A percentile compares a stretch with the other conserved stretches of the same genome.
Conservation (phyloP, 2,797 vertebrate species). For the Galago senegalensis region DNA sequence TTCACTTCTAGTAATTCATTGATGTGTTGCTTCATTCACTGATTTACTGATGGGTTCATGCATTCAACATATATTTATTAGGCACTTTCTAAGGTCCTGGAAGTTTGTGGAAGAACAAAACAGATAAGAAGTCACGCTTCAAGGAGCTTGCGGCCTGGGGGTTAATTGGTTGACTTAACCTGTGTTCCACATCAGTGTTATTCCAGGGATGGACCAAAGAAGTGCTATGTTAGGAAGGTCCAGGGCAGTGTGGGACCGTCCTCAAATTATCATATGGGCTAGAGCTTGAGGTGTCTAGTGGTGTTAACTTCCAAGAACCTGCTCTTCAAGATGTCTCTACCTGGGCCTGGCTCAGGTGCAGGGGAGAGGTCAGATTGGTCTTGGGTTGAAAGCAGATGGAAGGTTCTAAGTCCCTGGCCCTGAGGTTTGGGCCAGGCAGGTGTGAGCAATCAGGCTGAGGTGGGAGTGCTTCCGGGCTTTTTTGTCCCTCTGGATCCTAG, state of each 20-base stretch:
- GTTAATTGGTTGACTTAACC: background rate
- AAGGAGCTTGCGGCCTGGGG: background rate
- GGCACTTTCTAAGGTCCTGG: background rate
- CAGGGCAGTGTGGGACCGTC: background rate
- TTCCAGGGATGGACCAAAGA: background rate
- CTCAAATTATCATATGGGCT: background rate
- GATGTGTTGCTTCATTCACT: background rate
- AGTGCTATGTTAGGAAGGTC: background rate
- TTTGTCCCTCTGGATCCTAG: background rate
- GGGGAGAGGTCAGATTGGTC: background rate
- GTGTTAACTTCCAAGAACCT: background rate
- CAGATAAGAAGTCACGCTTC: background rate
- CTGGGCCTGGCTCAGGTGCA: background rate
- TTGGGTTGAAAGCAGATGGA: background rate
- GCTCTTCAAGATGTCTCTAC: background rate
- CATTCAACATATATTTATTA: background rate
- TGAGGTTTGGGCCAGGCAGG: background rate
- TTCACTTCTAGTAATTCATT: background rate
- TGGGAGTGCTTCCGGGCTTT: background rate
- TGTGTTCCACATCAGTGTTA: background rate
- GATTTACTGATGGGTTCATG: background rate
- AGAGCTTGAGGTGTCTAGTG: background rate
- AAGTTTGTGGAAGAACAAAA: slow-evolving; percentile 27
- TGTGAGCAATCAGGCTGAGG: background rate
- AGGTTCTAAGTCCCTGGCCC: background rate